A percentile compares a stretch with the other conserved stretches of the same genome.
These are phyloP conservation scores for Eucriotettix oculatus DNA, from an alignment of 2,888 invertebrate species.

Conservation along the genomic window DNA sequence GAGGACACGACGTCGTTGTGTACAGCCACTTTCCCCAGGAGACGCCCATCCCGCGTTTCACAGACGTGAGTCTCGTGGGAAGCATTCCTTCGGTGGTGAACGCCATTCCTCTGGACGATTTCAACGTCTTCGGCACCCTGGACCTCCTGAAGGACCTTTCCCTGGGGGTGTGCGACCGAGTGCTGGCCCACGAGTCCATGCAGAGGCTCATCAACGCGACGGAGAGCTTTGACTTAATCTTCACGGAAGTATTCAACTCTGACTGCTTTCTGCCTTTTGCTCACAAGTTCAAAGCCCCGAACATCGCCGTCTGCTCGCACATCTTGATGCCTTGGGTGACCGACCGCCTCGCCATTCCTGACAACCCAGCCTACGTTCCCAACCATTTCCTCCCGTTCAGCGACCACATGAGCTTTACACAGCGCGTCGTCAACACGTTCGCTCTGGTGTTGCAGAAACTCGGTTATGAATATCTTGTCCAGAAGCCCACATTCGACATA, in stretches of 20 bases:
- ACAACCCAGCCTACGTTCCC: constrained; percentile 39
- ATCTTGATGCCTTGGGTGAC: constrained; percentile 44
- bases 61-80: background rate
- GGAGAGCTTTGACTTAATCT: constrained; percentile 41
- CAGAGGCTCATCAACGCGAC: constrained; percentile 10
- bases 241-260: constrained; percentile 53
- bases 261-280: constrained; percentile 53
- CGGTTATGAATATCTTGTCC: constrained; percentile 19
- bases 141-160: background rate
- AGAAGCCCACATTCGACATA: constrained; percentile 3
- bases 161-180: constrained; percentile 5
- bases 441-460: constrained; percentile 14
- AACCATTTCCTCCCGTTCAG: constrained; percentile 23
- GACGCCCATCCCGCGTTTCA: background rate
- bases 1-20: background rate
- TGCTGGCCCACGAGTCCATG: constrained; percentile 6
- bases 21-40: background rate
- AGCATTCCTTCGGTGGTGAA: background rate
- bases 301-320: constrained; percentile 38
- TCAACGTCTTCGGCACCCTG: background rate
- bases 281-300: constrained; percentile 36
- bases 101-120: background rate
- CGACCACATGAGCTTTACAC: constrained; percentile 5
- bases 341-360: constrained; percentile 36
- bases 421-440: constrained; percentile 5